phyloP scores from a whole-genome alignment of 2,113 vertebrate species.

The Emydura subglobosa region DNA sequence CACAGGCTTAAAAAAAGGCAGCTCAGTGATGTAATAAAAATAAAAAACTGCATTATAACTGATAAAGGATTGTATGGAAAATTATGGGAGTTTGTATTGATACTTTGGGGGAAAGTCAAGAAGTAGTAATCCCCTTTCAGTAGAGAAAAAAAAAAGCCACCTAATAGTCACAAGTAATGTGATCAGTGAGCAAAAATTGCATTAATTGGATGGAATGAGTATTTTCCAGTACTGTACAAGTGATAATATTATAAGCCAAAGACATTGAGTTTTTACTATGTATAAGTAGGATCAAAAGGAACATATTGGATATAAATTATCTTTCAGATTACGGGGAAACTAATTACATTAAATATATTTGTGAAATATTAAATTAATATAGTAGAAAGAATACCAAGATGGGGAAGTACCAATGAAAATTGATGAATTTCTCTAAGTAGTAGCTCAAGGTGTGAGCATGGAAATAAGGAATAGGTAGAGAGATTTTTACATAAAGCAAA shows the following conservation, averaged over 20 bases:
- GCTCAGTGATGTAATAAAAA: background rate
- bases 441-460: background rate
- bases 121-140: background rate
- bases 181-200: background rate
- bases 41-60: background rate
- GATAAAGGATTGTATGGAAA: background rate
- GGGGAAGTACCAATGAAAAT: background rate
- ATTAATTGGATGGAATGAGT: background rate
- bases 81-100: background rate
- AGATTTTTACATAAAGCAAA: background rate
- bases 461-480: background rate
- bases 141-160: background rate
- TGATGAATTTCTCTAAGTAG: background rate
- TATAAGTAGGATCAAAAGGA: background rate
- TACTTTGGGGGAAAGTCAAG: background rate
- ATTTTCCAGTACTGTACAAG: background rate
- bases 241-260: background rate
- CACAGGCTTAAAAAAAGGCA: background rate
- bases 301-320: background rate
- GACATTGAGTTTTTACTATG: background rate
- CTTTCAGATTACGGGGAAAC: background rate
- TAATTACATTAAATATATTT: background rate
- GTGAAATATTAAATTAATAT: background rate
- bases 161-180: background rate
- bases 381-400: background rate